These are phyloP conservation scores for Gila robusta DNA, from an alignment of 2,797 vertebrate species.

Conservation along the genomic window DNA sequence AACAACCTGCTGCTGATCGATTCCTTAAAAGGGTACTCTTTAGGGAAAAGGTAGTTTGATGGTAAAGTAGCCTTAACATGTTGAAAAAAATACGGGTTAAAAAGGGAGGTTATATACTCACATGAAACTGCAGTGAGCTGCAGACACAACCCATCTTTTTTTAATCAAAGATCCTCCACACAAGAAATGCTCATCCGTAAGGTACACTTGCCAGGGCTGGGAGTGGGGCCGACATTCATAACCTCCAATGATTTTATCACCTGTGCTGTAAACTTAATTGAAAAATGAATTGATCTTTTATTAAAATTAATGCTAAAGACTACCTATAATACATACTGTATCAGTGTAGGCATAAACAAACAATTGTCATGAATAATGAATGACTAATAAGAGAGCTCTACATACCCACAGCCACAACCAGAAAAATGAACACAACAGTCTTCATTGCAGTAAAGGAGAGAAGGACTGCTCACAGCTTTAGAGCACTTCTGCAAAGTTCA, in stretches of 20 bases:
- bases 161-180: slow-evolving; percentile 72
- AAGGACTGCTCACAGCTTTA: background rate
- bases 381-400: background rate
- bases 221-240: slow-evolving; percentile 68
- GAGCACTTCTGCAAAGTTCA: background rate
- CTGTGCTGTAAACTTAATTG: slow-evolving; percentile 52
- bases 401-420: slow-evolving; percentile 58
- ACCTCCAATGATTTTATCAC: slow-evolving; percentile 77
- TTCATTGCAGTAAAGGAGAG: slow-evolving; percentile 48
- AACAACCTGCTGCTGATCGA: background rate
- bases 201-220: slow-evolving; percentile 70
- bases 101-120: slow-evolving; percentile 55
- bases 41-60: background rate
- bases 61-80: background rate
- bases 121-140: slow-evolving; percentile 70
- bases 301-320: background rate
- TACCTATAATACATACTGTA: background rate
- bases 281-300: background rate
- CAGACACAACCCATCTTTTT: slow-evolving; percentile 68
- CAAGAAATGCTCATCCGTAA: slow-evolving; percentile 60
- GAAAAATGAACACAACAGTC: slow-evolving; percentile 37
- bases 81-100: background rate
- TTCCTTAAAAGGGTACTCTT: background rate
- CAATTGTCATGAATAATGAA: background rate
- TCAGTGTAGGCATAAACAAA: background rate